phyloP scores from a whole-genome alignment of 2,888 invertebrate species.

The Cataglyphis altisquamis region DNA sequence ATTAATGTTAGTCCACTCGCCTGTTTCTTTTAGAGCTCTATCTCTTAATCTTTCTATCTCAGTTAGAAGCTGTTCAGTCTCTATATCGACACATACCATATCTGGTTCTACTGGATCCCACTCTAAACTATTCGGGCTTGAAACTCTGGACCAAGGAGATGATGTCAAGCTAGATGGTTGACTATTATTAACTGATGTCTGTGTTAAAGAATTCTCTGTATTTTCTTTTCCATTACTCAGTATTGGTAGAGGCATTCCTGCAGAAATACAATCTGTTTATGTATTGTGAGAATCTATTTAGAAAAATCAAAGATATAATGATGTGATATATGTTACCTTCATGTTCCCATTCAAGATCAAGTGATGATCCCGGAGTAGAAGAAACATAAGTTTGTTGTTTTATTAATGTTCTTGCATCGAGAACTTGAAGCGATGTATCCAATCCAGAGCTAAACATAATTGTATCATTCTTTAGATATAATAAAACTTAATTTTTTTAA shows the following conservation, averaged over 20 bases:
- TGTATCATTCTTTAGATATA: constrained; percentile 2
- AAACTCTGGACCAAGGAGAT: constrained; percentile 88
- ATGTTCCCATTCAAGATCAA: constrained; percentile 92
- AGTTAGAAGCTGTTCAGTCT: constrained; percentile 89
- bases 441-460: constrained; percentile 81
- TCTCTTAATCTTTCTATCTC: constrained; percentile 90
- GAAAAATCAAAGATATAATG: not conserved
- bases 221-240: constrained; percentile 70
- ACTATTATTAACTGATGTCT: constrained; percentile 78
- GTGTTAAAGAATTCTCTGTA: constrained; percentile 75
- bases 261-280: constrained; percentile 6
- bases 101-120: constrained; percentile 89
- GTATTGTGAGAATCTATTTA: not conserved
- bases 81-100: constrained; percentile 88
- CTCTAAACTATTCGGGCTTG: constrained; percentile 90
- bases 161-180: constrained; percentile 83
- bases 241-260: constrained; percentile 77
- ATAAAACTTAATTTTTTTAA: not conserved
- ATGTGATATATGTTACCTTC: constrained; percentile 85
- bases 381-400: constrained; percentile 84
- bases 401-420: constrained; percentile 88
- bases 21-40: constrained; percentile 90
- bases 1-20: constrained; percentile 85
- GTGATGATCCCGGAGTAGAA: constrained; percentile 89
- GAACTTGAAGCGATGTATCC: constrained; percentile 88